These are phyloP conservation scores for Diplodus puntazzo DNA, from an alignment of 2,797 vertebrate species.

Conservation along the genomic window DNA sequence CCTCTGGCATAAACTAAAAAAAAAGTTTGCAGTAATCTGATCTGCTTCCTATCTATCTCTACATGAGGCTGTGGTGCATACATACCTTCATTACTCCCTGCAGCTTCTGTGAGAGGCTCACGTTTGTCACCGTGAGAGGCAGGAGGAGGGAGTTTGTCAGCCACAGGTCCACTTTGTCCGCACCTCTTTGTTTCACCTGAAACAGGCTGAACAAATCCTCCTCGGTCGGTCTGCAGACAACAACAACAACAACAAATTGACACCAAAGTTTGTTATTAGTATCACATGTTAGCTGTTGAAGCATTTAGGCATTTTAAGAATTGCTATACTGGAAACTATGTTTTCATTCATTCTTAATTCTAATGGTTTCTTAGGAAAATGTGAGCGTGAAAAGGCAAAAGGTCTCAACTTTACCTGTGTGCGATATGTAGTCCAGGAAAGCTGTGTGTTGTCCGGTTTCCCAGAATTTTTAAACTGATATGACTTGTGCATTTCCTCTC, in stretches of 20 bases:
- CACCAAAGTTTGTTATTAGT: background rate
- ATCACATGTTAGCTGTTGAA: no score
- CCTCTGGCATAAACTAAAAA: background rate
- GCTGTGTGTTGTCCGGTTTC: conserved; percentile 80
- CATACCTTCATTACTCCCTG: conserved; percentile 89
- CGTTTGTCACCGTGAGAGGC: conserved; percentile 87
- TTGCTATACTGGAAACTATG: background rate
- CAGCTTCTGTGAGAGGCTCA: conserved; percentile 86
- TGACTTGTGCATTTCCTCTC: conserved; percentile 80
- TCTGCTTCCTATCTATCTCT: background rate
- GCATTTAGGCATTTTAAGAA: background rate
- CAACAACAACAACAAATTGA: background rate
- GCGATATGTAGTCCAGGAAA: conserved; percentile 87
- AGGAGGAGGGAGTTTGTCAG: conserved; percentile 88
- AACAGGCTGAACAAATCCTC: conserved; percentile 85
- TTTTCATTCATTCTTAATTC: background rate
- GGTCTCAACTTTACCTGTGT: conserved; percentile 83
- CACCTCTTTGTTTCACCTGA: conserved; percentile 87
- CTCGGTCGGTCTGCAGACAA: conserved; percentile 52
- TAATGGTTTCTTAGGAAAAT: background rate
- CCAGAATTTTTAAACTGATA: conserved; percentile 77
- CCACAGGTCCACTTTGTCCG: conserved; percentile 92
- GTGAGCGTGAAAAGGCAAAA: background rate
- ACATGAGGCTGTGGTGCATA: background rate
- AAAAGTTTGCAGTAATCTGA: background rate